Conservation (phyloP, 2,888 invertebrate genomes). For the Labia minor region DNA sequence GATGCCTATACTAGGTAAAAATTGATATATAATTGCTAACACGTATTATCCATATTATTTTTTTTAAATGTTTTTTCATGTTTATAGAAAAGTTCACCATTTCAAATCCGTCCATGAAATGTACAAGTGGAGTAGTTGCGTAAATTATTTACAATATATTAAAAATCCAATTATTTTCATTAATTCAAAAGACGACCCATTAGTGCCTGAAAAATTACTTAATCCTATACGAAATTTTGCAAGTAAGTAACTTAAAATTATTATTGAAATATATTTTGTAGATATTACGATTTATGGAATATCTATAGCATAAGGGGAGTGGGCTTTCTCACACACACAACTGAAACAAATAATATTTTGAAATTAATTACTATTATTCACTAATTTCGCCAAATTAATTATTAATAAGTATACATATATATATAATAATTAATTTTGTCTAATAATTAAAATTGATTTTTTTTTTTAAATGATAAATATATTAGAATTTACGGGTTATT, state of each 20-base stretch:
- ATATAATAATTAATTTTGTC: no score
- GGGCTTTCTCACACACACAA: conserved; percentile 18
- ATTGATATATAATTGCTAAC: background rate
- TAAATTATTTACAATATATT: conserved; percentile 67
- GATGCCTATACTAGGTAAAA: conserved; percentile 67
- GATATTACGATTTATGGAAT: background rate
- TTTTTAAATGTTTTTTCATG: conserved; percentile 22
- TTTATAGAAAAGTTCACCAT: conserved; percentile 57
- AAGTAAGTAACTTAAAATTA: no score
- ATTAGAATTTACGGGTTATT: no score
- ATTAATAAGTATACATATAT: no score
- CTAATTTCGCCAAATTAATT: no score
- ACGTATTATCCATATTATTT: no score
- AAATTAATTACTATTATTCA: no score
- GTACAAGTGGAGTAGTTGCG: conserved; percentile 75
- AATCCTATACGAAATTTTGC: conserved; percentile 61
- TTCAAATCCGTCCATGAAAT: conserved; percentile 67
- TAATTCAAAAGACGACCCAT: conserved; percentile 84
- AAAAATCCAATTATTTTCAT: conserved; percentile 80
- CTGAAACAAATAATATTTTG: conserved; percentile 21
- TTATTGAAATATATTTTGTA: background rate
- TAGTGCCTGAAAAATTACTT: conserved; percentile 69
- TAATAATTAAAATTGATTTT: no score
- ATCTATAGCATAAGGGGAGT: background rate
- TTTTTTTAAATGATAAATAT: no score